phyloP scores from a whole-genome alignment of 92 coral and sea anemone genomes.

The Parazoanthus darwini region DNA sequence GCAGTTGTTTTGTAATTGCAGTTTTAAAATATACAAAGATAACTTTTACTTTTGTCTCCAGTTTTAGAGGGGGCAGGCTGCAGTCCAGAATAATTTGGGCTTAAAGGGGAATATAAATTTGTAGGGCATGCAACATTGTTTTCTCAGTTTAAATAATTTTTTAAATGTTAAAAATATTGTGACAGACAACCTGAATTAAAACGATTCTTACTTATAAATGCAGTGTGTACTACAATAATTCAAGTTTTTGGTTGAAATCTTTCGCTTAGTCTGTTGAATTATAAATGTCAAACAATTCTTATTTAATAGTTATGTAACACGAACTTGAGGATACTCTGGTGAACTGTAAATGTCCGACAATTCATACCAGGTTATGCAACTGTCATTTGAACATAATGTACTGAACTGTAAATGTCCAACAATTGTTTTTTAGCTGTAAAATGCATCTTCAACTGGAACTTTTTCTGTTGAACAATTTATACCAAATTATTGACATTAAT shows the following conservation, averaged over 20 bases:
- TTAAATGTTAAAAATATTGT: conserved; percentile 19
- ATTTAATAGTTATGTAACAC: conserved; percentile 10
- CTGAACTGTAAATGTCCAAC: conserved; percentile 19
- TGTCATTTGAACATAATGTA: background rate
- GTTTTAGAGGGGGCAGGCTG: conserved; percentile 8
- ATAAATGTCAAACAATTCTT: conserved; percentile 18
- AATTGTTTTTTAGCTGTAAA: conserved; percentile 13
- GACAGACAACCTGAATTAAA: conserved; percentile 15
- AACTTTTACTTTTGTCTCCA: background rate
- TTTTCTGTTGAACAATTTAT: conserved; percentile 19
- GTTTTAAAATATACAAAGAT: conserved; percentile 1
- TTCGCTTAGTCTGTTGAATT: conserved; percentile 26
- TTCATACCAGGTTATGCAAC: background rate
- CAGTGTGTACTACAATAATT: conserved; percentile 6
- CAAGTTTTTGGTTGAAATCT: background rate
- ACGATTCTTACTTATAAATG: conserved; percentile 13
- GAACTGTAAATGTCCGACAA: conserved; percentile 29
- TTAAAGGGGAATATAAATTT: conserved; percentile 10
- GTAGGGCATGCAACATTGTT: conserved; percentile 18
- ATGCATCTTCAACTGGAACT: conserved; percentile 27
- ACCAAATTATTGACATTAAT: too few species aligned
- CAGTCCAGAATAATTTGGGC: conserved; percentile 7
- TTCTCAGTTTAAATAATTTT: conserved; percentile 19
- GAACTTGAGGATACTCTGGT: conserved; percentile 9
- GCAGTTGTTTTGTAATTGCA: background rate